Evolutionary conservation across 2,888 invertebrate genomes (phyloP).

Genomic region (Beris morrisii): DNA sequence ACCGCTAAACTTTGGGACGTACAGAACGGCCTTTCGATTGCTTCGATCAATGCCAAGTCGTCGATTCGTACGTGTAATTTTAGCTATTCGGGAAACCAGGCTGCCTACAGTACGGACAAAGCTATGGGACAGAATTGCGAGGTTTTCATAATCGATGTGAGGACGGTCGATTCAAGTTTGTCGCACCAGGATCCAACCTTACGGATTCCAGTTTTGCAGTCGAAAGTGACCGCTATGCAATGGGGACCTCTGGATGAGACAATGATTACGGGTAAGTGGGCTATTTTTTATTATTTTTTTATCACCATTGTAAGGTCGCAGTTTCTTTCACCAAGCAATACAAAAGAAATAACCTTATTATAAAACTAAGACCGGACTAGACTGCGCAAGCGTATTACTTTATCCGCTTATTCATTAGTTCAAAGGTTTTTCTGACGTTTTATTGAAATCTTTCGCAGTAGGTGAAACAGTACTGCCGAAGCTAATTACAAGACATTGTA

Average conservation of each 20-base stretch:
- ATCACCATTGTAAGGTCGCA: neutral
- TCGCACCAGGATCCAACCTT: slow-evolving; percentile 72
- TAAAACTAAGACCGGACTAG: no score
- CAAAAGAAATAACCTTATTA: no score
- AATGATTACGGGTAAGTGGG: slow-evolving; percentile 69
- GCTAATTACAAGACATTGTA: no score
- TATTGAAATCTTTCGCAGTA: no score
- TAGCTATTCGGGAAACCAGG: slow-evolving; percentile 89
- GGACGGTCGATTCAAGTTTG: slow-evolving; percentile 72
- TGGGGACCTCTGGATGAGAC: slow-evolving; percentile 95
- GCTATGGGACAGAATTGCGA: slow-evolving; percentile 90
- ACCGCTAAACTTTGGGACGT: slow-evolving; percentile 93
- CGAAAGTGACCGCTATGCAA: slow-evolving; percentile 87
- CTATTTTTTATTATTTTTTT: neutral
- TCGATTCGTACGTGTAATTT: slow-evolving; percentile 91
- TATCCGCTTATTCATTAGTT: no score
- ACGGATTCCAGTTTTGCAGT: slow-evolving; percentile 75
- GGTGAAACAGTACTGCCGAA: no score
- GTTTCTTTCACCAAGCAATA: no score
- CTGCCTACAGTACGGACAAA: slow-evolving; percentile 91
- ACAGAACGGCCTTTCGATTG: slow-evolving; percentile 75
- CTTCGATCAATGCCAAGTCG: slow-evolving; percentile 77
- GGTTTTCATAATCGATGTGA: slow-evolving; percentile 83
- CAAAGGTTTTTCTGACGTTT: no score
- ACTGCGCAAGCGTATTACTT: no score